These are phyloP conservation scores for Notarius lentiginosus DNA, from an alignment of 2,113 vertebrate species.

Conservation along the genomic window DNA sequence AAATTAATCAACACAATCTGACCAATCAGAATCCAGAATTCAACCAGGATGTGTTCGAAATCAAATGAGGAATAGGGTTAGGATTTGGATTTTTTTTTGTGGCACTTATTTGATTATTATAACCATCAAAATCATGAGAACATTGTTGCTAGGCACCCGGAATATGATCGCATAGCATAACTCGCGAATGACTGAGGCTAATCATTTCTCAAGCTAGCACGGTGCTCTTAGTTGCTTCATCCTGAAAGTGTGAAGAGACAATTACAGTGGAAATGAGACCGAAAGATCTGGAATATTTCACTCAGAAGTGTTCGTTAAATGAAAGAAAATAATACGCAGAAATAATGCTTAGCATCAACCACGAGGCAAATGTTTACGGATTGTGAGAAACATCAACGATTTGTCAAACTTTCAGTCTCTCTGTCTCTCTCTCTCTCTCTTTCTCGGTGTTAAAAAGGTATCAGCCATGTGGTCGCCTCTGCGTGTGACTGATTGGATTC, in stretches of 20 bases:
- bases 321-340: background rate
- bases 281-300: background rate
- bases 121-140: background rate
- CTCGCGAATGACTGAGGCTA: background rate
- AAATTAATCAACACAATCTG: background rate
- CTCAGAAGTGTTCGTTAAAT: background rate
- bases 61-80: background rate
- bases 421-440: too few species aligned
- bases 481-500: constrained; percentile 35
- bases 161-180: background rate
- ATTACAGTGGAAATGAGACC: background rate
- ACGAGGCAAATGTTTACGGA: background rate
- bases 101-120: background rate
- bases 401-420: background rate
- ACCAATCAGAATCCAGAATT: background rate
- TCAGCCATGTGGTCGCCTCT: constrained; percentile 1
- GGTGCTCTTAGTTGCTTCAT: background rate
- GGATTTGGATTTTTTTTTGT: too few species aligned
- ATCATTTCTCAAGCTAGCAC: background rate
- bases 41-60: background rate
- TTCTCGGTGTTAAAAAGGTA: background rate
- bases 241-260: background rate
- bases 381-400: too few species aligned
- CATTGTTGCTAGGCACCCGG: background rate
- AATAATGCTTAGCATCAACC: background rate